Evolutionary conservation across 2,888 invertebrate species (phyloP).

Genomic region (Prosopocoilus inquinatus): DNA sequence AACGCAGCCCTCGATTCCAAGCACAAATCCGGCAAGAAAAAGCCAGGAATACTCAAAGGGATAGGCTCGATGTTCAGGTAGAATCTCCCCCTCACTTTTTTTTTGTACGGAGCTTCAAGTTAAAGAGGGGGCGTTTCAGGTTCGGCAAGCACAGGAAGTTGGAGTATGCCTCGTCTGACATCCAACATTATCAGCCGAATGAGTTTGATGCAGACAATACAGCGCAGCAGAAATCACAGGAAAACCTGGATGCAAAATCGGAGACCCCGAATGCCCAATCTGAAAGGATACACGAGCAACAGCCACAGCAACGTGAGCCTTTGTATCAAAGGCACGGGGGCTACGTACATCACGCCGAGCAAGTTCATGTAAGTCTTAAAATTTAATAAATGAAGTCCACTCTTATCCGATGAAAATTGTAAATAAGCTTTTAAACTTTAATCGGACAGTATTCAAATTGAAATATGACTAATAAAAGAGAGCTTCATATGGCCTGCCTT

Average conservation of each 20-base stretch:
- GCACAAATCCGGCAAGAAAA: slow-evolving; percentile 58
- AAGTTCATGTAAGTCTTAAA: slow-evolving; percentile 46
- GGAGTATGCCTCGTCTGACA: slow-evolving; percentile 34
- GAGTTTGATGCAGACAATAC: slow-evolving; percentile 43
- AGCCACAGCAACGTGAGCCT: slow-evolving; percentile 33
- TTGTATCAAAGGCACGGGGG: slow-evolving; percentile 48
- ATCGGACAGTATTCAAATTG: too few relatives aligned
- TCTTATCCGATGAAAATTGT: too few relatives aligned
- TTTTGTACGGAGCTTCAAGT: background rate
- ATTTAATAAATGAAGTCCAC: too few relatives aligned
- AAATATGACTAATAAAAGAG: too few relatives aligned
- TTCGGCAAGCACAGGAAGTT: slow-evolving; percentile 67
- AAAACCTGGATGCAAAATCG: slow-evolving; percentile 4
- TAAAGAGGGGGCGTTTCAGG: slow-evolving; percentile 41
- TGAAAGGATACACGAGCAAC: slow-evolving; percentile 22
- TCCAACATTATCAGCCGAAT: slow-evolving; percentile 41
- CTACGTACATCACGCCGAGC: slow-evolving; percentile 47
- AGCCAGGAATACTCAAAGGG: slow-evolving; percentile 76
- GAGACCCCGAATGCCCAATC: slow-evolving; percentile 11
- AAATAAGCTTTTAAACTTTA: too few relatives aligned
- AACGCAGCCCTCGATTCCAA: slow-evolving; percentile 63
- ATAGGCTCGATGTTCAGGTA: slow-evolving; percentile 76
- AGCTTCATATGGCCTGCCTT: too few relatives aligned
- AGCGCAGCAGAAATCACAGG: slow-evolving; percentile 39
- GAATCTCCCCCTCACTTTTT: slow-evolving; percentile 20